Percentiles rank a stretch among this genome's conserved stretches.
These are phyloP conservation scores for Sinopyrophorus schimmeli DNA, from an alignment of 2,888 invertebrate genomes.

Conservation along the genomic window DNA sequence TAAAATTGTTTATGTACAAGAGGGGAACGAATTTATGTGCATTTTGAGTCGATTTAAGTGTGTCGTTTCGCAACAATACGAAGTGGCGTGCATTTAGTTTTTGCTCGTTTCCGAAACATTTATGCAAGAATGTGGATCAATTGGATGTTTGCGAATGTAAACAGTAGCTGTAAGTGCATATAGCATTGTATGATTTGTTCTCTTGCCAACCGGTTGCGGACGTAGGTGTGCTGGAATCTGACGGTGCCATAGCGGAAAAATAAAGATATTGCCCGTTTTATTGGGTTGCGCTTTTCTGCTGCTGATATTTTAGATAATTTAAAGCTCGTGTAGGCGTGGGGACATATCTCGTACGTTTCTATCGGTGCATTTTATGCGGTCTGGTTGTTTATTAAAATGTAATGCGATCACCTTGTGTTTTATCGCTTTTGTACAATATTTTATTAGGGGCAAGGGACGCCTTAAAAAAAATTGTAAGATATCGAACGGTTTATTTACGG, in stretches of 20 bases:
- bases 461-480: no score
- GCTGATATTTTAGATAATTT: slow-evolving; percentile 4
- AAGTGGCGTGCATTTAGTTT: slow-evolving; percentile 24
- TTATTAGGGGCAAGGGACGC: no score
- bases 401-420: not conserved
- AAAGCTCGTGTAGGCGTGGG: slow-evolving; percentile 1
- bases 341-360: not conserved
- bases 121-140: slow-evolving; percentile 37
- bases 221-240: slow-evolving; percentile 21
- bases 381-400: not conserved
- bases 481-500: no score
- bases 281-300: slow-evolving; percentile 1
- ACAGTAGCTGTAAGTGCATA: slow-evolving; percentile 37
- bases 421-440: no score
- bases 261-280: slow-evolving; percentile 18
- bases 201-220: slow-evolving; percentile 20
- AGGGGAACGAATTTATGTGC: slow-evolving; percentile 18
- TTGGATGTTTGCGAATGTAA: slow-evolving; percentile 35
- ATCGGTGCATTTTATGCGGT: not conserved
- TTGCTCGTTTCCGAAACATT: slow-evolving; percentile 29
- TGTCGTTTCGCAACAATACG: slow-evolving; percentile 21
- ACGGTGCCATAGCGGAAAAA: not conserved
- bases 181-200: slow-evolving; percentile 32
- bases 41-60: slow-evolving; percentile 20
- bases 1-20: slow-evolving; percentile 12